Conservation (phyloP, 2,888 invertebrate species). For the Microctonus brassicae region DNA sequence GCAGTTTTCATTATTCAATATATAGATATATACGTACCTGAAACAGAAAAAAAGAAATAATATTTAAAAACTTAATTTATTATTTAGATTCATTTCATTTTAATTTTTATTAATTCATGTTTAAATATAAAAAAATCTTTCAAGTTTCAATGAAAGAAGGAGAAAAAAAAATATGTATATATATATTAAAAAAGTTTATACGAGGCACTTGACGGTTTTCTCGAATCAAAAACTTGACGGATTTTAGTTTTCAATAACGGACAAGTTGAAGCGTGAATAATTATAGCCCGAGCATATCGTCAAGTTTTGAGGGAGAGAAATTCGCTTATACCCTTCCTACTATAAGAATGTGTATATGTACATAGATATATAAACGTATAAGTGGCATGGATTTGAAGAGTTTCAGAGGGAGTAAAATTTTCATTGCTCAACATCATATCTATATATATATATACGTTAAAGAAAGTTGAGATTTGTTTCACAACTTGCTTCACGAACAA, state of each 20-base stretch:
- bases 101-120: not conserved
- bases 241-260: constrained; percentile 51
- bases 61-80: constrained; percentile 16
- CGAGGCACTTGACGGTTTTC: constrained; percentile 4
- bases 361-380: too few species aligned
- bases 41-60: constrained; percentile 53
- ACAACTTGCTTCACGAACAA: constrained; percentile 13
- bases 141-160: not conserved
- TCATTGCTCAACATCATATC: not conserved
- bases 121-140: not conserved
- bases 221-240: constrained; percentile 48
- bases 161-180: not conserved
- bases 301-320: constrained; percentile 8
- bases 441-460: not conserved
- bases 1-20: not conserved
- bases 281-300: constrained; percentile 48
- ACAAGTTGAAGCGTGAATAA: constrained; percentile 56
- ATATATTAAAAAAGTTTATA: constrained; percentile 14
- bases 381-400: constrained; percentile 4
- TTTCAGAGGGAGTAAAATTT: constrained; percentile 5
- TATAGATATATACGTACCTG: constrained; percentile 61
- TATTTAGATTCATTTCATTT: not conserved
- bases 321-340: not conserved
- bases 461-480: constrained; percentile 11
- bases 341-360: constrained; percentile 9